A percentile compares a stretch with the other conserved stretches of the same genome.
Conservation (phyloP, 2,888 invertebrate genomes). For the Zygothrica quintamaculata region DNA sequence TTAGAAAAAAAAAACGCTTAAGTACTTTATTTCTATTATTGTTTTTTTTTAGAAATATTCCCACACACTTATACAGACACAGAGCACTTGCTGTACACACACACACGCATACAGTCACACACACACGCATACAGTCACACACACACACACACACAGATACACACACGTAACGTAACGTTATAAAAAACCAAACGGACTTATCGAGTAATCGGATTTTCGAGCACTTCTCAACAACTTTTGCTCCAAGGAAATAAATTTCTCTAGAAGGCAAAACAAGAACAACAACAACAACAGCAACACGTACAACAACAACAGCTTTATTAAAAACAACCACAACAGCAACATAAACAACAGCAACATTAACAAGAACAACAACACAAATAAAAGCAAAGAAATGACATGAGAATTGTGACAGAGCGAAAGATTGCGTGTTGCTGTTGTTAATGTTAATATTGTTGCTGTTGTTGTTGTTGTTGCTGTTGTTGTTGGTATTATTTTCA, state of each 20-base stretch:
- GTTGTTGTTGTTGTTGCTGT: conserved; percentile 10
- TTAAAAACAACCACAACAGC: too few species aligned
- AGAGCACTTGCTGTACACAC: background rate
- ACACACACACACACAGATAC: background rate
- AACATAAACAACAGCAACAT: too few species aligned
- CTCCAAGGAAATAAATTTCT: conserved; percentile 42
- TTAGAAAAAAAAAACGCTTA: conserved; percentile 18
- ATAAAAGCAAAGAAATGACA: conserved; percentile 41
- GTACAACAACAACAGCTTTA: too few species aligned
- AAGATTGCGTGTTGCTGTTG: conserved; percentile 54
- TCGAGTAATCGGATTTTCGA: conserved; percentile 54
- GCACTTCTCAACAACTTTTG: conserved; percentile 21
- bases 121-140: background rate
- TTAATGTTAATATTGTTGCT: conserved; percentile 33
- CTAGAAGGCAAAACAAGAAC: conserved; percentile 13
- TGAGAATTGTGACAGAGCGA: conserved; percentile 61
- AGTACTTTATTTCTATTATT: too few species aligned
- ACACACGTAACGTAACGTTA: background rate
- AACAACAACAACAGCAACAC: too few species aligned
- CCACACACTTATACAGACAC: conserved; percentile 38
- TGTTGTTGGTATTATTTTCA: conserved; percentile 23
- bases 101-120: background rate
- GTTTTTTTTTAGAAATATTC: conserved; percentile 38
- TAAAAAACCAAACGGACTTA: conserved; percentile 23
- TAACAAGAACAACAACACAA: too few species aligned